phyloP scores from a whole-genome alignment of 2,888 invertebrate genomes.

The Eupeodes latifasciatus region DNA sequence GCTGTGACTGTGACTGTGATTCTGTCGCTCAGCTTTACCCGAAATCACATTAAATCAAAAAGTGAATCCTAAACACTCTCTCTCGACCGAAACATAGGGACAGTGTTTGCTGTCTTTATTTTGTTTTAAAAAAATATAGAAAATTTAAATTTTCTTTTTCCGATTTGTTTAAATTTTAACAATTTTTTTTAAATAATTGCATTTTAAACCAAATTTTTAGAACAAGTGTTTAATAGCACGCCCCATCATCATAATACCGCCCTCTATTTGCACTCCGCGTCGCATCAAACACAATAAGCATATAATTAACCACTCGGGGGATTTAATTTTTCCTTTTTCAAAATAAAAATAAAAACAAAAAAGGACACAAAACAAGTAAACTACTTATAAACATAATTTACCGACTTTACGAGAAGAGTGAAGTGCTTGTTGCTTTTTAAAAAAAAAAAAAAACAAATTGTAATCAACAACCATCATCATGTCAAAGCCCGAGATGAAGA shows the following conservation, averaged over 20 bases:
- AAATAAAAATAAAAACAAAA: background rate
- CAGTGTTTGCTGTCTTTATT: background rate
- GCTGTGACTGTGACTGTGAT: background rate
- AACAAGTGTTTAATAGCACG: slow-evolving; percentile 56
- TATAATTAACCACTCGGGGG: slow-evolving; percentile 53
- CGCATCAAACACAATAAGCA: slow-evolving; percentile 54
- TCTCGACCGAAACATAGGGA: background rate
- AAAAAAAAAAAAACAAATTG: slow-evolving; percentile 37
- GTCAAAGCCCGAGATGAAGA: slow-evolving; percentile 81
- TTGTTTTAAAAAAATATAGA: too few relatives aligned
- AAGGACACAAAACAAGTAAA: slow-evolving; percentile 50
- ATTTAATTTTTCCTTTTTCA: slow-evolving; percentile 3
- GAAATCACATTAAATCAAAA: background rate
- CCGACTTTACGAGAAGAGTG: slow-evolving; percentile 35
- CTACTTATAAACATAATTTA: background rate
- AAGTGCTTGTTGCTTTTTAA: slow-evolving; percentile 44
- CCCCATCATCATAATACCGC: slow-evolving; percentile 31
- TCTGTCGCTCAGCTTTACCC: background rate
- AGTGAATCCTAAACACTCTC: slow-evolving; percentile 38
- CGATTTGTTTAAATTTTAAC: slow-evolving; percentile 28
- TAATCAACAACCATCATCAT: slow-evolving; percentile 54
- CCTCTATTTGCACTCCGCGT: background rate
- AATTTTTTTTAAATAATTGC: slow-evolving; percentile 1
- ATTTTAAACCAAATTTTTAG: slow-evolving; percentile 6
- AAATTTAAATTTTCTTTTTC: slow-evolving; percentile 22